Percentiles rank a stretch among this genome's conserved stretches.
These are phyloP conservation scores for Leptopilina clavipes DNA, from an alignment of 1,140 invertebrate genomes.

Conservation along the genomic window DNA sequence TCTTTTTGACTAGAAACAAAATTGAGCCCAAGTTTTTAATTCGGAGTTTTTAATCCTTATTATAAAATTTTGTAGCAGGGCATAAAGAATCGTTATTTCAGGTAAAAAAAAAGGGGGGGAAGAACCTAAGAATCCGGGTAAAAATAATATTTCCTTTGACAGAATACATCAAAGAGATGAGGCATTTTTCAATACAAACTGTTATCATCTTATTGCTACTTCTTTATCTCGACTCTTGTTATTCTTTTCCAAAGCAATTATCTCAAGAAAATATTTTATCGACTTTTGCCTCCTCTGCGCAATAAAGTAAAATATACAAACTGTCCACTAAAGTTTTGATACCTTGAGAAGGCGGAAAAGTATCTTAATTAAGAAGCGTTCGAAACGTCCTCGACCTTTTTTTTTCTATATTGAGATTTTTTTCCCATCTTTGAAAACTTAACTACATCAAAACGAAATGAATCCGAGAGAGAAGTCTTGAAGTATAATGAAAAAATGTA, in stretches of 20 bases:
- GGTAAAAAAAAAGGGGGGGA: neutral
- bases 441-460: neutral
- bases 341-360: neutral
- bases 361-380: constrained; percentile 4
- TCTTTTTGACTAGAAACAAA: no score
- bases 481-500: no score
- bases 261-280: constrained; percentile 9
- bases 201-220: constrained; percentile 7
- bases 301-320: neutral
- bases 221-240: neutral
- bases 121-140: neutral
- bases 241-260: neutral
- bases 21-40: no score
- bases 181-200: constrained; percentile 5
- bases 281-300: neutral
- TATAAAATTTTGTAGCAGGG: no score
- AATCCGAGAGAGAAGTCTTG: neutral
- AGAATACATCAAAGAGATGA: neutral
- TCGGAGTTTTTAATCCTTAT: no score
- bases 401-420: neutral
- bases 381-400: neutral
- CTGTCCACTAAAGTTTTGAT: neutral
- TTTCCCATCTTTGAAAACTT: neutral
- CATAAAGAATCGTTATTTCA: no score
- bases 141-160: neutral